Base-by-base conservation (phyloP, 2,888 invertebrate genomes). In the Platerodrilus igneus region DNA sequence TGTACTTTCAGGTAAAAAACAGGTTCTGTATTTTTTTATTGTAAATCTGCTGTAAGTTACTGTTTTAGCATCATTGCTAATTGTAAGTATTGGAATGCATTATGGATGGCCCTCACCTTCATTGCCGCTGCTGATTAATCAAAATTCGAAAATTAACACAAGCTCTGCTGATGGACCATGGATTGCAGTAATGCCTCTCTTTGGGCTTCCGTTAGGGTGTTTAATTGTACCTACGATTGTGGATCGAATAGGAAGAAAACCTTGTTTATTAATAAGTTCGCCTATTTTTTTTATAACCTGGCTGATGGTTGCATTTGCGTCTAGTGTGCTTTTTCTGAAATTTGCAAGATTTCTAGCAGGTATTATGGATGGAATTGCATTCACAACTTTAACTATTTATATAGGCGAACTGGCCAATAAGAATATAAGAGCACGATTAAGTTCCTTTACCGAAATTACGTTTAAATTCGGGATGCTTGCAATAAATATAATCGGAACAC, bases 181-280 rank as follows among this genome's bases (percentile, higher is more conserved):
- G 77, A 72, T 79, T 60, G 77, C 77, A 2, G 79, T 81, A 28
- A 74, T 81, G 57, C 78, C 78, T 64, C 73, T 80, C 46, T 66
- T 81, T 27, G 81, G 80, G 49, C 78, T 78, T 1, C 74, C 79
- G 14, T 62, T 79, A 25, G 81, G 81, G 20, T 77, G 78, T 7
- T 59, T 79, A 4, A 68, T 77, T 9, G 75, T 79, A 9, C 81
- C 79, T 17, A 72, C 77, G 56, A 64, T 78, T 41, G 77, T 81
- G 32, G 80, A 83, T 59, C 68, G 71, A 46, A 71, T 79, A 44
- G 83, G 83, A 10, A 72, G 83, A 9, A 82, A 82, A 58, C 72
- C 70, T 7, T 76, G 78, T 13, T 68, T 82, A 2, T 67, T 81
- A n/a, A 60, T 77, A 19, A 74, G 79, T 7, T 76, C 78, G 0